Evolutionary conservation across 2,113 vertebrate genomes (phyloP).

Genomic region (Myotis yumanensis): DNA sequence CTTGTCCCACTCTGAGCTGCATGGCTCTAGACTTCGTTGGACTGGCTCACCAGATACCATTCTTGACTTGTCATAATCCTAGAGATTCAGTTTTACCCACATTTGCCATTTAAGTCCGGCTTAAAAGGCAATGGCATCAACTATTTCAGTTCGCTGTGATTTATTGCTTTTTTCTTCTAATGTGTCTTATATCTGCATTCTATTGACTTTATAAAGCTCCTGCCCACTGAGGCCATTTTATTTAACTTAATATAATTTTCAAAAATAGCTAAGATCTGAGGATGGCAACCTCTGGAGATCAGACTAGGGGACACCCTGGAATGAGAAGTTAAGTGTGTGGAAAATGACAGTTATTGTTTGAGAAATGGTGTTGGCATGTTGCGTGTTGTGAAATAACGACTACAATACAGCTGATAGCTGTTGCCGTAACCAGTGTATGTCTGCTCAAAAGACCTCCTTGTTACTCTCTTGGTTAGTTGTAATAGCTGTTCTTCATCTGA

Average conservation of each 20-base stretch:
- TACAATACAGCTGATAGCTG: neutral
- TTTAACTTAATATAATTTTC: slow-evolving; percentile 6
- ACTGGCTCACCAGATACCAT: neutral
- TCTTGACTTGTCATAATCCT: slow-evolving; percentile 14
- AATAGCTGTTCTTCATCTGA: neutral
- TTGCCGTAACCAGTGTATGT: neutral
- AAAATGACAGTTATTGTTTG: neutral
- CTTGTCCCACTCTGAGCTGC: neutral
- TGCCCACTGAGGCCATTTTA: neutral
- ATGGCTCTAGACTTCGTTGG: neutral
- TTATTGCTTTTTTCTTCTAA: slow-evolving; percentile 48
- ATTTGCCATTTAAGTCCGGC: neutral
- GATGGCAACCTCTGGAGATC: neutral
- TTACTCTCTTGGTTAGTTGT: neutral
- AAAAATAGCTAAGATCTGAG: slow-evolving; percentile 17
- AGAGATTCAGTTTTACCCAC: neutral
- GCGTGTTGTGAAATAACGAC: neutral
- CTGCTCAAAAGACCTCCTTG: slow-evolving; percentile 10
- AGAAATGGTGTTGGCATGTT: slow-evolving; percentile 9
- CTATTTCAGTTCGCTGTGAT: slow-evolving; percentile 17
- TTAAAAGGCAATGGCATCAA: slow-evolving; percentile 38
- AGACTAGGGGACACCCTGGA: neutral
- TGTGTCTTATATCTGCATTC: neutral
- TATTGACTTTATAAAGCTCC: slow-evolving; percentile 46
- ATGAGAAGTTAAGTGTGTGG: slow-evolving; percentile 12